Conservation (phyloP, 2,888 invertebrate species). For the Podotricha telesiphe region DNA sequence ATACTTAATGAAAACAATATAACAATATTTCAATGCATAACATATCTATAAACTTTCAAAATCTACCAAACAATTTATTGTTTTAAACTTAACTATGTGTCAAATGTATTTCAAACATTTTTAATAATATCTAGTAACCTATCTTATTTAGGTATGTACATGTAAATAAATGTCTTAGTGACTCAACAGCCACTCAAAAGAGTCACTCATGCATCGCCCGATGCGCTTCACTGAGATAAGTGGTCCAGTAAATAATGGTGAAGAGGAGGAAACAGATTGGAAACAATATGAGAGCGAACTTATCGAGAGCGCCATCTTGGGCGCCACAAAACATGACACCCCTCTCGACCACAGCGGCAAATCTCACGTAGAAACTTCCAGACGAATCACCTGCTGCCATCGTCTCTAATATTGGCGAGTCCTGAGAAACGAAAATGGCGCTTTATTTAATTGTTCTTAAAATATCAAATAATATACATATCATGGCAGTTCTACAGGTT, state of each 20-base stretch:
- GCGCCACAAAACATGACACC: conserved; percentile 85
- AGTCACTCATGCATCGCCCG: conserved; percentile 55
- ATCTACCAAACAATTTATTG: conserved; percentile 22
- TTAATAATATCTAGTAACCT: conserved; percentile 64
- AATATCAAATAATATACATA: neutral
- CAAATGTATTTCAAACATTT: conserved; percentile 31
- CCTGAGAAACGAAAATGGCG: conserved; percentile 58
- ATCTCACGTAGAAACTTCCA: conserved; percentile 57
- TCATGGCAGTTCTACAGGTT: conserved; percentile 1
- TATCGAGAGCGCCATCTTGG: conserved; percentile 84
- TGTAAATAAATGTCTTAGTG: conserved; percentile 43
- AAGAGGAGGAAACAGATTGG: conserved; percentile 84
- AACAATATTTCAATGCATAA: conserved; percentile 19
- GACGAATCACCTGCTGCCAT: conserved; percentile 65
- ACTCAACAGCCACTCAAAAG: conserved; percentile 28
- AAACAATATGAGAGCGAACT: conserved; percentile 84
- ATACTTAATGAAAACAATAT: neutral
- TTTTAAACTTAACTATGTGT: conserved; percentile 33
- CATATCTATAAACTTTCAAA: conserved; percentile 29
- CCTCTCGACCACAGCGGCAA: conserved; percentile 75
- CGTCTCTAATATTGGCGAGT: conserved; percentile 75
- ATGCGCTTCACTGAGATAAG: conserved; percentile 84
- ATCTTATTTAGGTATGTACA: conserved; percentile 64
- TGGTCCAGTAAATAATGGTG: conserved; percentile 84
- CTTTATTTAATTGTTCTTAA: neutral